Evolutionary conservation across 2,888 invertebrate species (phyloP).

Genomic region (Salticus scenicus): DNA sequence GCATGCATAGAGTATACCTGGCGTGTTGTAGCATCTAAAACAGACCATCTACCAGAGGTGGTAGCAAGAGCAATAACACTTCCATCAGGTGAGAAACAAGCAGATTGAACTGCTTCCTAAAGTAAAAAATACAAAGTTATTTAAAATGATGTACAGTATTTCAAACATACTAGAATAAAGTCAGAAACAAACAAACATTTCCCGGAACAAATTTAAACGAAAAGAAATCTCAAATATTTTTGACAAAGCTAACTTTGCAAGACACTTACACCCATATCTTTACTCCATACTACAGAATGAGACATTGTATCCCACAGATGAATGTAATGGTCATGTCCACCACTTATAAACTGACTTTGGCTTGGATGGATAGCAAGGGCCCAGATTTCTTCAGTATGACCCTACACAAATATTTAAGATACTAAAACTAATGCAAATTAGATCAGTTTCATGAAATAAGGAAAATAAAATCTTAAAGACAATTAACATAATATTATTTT

Average conservation of each 20-base stretch:
- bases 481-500: too few relatives aligned
- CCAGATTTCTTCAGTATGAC: slow-evolving; percentile 93
- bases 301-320: slow-evolving; percentile 93
- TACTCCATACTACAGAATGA: slow-evolving; percentile 91
- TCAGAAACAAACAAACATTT: too few relatives aligned
- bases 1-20: slow-evolving; percentile 77
- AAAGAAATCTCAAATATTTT: too few relatives aligned
- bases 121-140: slow-evolving; percentile 70
- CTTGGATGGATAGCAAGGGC: slow-evolving; percentile 88
- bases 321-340: slow-evolving; percentile 86
- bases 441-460: too few relatives aligned
- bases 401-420: slow-evolving; percentile 79
- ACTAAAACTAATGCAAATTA: too few relatives aligned
- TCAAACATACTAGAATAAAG: too few relatives aligned
- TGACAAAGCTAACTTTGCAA: too few relatives aligned
- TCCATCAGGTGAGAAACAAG: slow-evolving; percentile 87
- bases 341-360: slow-evolving; percentile 89
- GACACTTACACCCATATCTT: slow-evolving; percentile 83
- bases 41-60: slow-evolving; percentile 87
- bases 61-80: slow-evolving; percentile 86
- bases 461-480: too few relatives aligned
- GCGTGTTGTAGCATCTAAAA: slow-evolving; percentile 86
- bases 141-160: neutral
- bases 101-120: slow-evolving; percentile 89
- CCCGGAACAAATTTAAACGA: too few relatives aligned